Evolutionary conservation across 2,113 vertebrate species (phyloP).

Genomic region (Orcinus orca): DNA sequence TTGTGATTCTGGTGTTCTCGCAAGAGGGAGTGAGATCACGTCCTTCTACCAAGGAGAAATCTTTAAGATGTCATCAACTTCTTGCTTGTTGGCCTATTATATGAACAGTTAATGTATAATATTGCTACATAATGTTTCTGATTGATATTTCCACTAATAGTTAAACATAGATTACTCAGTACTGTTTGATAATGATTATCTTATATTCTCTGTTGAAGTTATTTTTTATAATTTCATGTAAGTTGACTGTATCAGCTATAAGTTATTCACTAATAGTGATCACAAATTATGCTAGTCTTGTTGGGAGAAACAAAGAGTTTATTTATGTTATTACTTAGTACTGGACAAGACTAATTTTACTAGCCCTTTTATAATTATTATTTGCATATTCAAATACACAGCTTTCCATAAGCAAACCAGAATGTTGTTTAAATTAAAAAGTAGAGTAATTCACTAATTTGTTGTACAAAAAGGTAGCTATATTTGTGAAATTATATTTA

Average conservation of each 20-base stretch:
- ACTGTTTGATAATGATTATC: constrained; percentile 1
- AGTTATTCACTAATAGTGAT: not conserved
- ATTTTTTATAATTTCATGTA: constrained; percentile 37
- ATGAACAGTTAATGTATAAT: not conserved
- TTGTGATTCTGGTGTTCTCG: too few relatives aligned
- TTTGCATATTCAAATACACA: not conserved
- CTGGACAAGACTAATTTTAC: not conserved
- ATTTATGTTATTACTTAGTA: not conserved
- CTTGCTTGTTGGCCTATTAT: not conserved
- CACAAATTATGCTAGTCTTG: not conserved
- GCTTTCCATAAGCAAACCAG: not conserved
- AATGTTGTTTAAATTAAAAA: constrained; percentile 41
- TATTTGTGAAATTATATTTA: not conserved
- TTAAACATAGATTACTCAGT: not conserved
- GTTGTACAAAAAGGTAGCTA: not conserved
- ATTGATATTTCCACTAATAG: not conserved
- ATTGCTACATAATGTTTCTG: not conserved
- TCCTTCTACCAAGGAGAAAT: not conserved
- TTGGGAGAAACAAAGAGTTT: not conserved
- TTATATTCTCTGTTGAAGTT: not conserved
- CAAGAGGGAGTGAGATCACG: too few relatives aligned
- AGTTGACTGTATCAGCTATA: not conserved
- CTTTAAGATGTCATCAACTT: not conserved
- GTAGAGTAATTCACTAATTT: not conserved
- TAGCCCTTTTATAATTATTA: not conserved